A percentile compares a stretch with the other conserved stretches of the same genome.
These are phyloP conservation scores for Lepidotrigona ventralis DNA, from an alignment of 1,140 invertebrate species.

Conservation along the genomic window DNA sequence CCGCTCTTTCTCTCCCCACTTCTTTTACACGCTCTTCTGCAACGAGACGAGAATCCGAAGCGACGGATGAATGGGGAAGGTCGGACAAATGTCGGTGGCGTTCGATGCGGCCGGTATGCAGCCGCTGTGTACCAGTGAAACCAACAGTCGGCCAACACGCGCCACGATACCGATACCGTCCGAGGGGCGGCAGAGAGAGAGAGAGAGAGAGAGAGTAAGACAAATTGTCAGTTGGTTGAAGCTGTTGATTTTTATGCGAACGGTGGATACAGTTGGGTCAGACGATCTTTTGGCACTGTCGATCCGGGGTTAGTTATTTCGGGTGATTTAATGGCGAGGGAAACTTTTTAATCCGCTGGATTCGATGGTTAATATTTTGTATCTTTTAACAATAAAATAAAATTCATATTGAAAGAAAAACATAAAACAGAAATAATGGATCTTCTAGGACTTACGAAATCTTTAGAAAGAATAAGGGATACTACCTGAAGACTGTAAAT, in stretches of 20 bases:
- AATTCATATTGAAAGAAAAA: too few species aligned
- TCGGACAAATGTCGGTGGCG: conserved; percentile 48
- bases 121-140: conserved; percentile 26
- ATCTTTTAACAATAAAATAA: too few species aligned
- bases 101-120: conserved; percentile 43
- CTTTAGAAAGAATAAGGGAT: too few species aligned
- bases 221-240: background rate
- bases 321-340: too few species aligned
- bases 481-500: too few species aligned
- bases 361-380: too few species aligned
- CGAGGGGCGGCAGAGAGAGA: background rate
- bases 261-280: too few species aligned
- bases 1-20: background rate
- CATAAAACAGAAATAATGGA: too few species aligned
- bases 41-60: conserved; percentile 16
- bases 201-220: background rate
- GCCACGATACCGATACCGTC: background rate
- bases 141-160: background rate
- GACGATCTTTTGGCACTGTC: too few species aligned
- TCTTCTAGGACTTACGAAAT: too few species aligned
- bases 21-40: conserved; percentile 10
- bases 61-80: conserved; percentile 59
- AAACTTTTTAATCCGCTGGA: too few species aligned
- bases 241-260: background rate
- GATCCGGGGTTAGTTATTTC: too few species aligned